phyloP scores from a whole-genome alignment of 2,888 invertebrate species.

The Odontocolon sp. region DNA sequence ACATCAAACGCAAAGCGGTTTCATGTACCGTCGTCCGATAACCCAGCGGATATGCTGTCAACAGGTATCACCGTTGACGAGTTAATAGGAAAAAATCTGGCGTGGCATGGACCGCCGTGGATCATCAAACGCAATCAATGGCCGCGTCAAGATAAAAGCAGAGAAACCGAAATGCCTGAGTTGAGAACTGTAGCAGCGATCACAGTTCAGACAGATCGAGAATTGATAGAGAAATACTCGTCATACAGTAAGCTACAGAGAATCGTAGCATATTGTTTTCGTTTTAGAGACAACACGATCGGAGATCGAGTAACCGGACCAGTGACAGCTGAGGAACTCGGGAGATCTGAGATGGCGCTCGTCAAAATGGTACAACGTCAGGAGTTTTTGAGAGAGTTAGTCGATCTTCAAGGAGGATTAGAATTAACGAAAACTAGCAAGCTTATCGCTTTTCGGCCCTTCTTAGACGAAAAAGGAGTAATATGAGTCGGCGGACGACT shows the following conservation, averaged over 20 bases:
- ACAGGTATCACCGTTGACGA: constrained; percentile 35
- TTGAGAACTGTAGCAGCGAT: constrained; percentile 17
- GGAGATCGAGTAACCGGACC: constrained; percentile 10
- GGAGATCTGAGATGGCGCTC: constrained; percentile 34
- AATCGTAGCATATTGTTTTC: constrained; percentile 38
- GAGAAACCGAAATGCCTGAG: constrained; percentile 6
- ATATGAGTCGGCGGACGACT: constrained; percentile 57
- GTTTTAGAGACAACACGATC: constrained; percentile 27
- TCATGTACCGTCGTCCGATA: constrained; percentile 52
- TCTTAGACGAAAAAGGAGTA: constrained; percentile 42
- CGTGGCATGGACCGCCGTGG: constrained; percentile 59
- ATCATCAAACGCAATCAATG: constrained; percentile 18
- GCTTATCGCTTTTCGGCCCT: constrained; percentile 36
- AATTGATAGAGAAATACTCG: constrained; percentile 18
- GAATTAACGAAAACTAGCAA: constrained; percentile 25
- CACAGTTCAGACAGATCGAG: background rate
- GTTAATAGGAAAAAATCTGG: constrained; percentile 16
- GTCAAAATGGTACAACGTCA: constrained; percentile 41
- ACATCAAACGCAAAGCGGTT: constrained; percentile 31
- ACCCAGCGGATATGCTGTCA: constrained; percentile 59
- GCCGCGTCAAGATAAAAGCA: background rate
- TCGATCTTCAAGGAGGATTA: background rate
- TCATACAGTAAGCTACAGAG: constrained; percentile 34
- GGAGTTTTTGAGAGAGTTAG: constrained; percentile 25
- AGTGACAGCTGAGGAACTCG: constrained; percentile 37